phyloP scores from a whole-genome alignment of 2,888 invertebrate species.

The Neelides folsomi region DNA sequence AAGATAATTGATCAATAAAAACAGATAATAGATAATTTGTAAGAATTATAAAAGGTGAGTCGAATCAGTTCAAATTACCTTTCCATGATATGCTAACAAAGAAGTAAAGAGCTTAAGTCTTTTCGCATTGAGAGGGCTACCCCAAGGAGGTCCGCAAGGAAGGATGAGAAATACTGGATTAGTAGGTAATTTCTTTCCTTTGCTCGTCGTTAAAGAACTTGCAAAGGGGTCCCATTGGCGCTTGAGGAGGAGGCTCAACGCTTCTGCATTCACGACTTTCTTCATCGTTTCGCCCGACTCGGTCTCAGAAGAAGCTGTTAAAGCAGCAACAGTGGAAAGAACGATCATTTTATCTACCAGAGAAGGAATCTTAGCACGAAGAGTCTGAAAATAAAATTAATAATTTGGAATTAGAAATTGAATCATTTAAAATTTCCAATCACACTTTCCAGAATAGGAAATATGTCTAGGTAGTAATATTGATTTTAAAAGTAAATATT shows the following conservation, averaged over 20 bases:
- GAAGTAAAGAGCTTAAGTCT: constrained; percentile 17
- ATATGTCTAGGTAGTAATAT: too few relatives aligned
- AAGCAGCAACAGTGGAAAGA: constrained; percentile 42
- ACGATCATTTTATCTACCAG: constrained; percentile 60
- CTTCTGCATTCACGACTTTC: constrained; percentile 45
- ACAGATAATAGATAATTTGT: too few relatives aligned
- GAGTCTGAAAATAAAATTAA: constrained; percentile 38
- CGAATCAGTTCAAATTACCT: constrained; percentile 9
- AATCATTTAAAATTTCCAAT: neutral
- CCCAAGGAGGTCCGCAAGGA: constrained; percentile 42
- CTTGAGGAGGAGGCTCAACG: constrained; percentile 51
- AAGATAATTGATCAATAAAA: too few relatives aligned
- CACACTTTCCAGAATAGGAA: too few relatives aligned
- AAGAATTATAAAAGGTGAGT: too few relatives aligned
- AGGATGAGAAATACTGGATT: constrained; percentile 53
- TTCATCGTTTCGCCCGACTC: constrained; percentile 2
- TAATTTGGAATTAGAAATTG: neutral
- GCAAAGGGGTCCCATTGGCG: constrained; percentile 62
- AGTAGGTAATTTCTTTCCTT: constrained; percentile 55
- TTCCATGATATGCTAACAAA: constrained; percentile 23
- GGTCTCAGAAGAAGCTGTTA: neutral
- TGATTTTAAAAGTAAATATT: too few relatives aligned
- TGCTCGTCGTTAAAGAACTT: constrained; percentile 46
- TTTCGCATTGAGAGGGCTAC: constrained; percentile 5
- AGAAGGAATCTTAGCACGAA: constrained; percentile 54